A percentile compares a stretch with the other conserved stretches of the same genome.
Evolutionary conservation across 2,797 vertebrate species (phyloP).

Genomic region (Peromyscus attwateri): DNA sequence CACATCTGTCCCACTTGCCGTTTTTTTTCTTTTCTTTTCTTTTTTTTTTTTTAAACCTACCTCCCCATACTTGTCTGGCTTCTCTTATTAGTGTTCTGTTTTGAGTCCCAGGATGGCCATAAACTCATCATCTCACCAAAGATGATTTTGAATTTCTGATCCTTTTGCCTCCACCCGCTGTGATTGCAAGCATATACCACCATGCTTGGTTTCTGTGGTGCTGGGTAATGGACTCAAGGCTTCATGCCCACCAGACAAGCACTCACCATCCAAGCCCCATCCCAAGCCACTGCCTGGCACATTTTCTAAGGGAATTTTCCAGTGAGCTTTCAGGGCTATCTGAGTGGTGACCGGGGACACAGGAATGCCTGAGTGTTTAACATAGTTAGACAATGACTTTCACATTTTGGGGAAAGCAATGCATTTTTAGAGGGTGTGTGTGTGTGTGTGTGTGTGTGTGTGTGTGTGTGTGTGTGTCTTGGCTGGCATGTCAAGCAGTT

Average conservation of each 20-base stretch:
- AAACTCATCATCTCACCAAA: neutral
- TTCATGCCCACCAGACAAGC: neutral
- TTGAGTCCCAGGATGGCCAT: neutral
- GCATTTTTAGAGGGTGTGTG: slow-evolving; percentile 52
- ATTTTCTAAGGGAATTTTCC: slow-evolving; percentile 50
- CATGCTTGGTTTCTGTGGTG: neutral
- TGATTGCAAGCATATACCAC: neutral
- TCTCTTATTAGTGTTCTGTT: neutral
- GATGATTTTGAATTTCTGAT: neutral
- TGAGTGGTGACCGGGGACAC: neutral
- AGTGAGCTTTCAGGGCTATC: slow-evolving; percentile 47
- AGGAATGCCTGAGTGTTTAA: slow-evolving; percentile 33
- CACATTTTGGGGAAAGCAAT: slow-evolving; percentile 66
- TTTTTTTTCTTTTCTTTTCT: rapidly evolving
- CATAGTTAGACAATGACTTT: slow-evolving; percentile 71
- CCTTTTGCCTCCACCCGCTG: neutral
- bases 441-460: slow-evolving; percentile 18
- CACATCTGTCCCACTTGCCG: neutral
- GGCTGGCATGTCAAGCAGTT: slow-evolving; percentile 55
- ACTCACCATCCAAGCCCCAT: neutral
- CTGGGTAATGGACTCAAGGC: neutral
- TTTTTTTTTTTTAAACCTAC: too few species aligned
- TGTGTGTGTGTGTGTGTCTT: slow-evolving; percentile 30
- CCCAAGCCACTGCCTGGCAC: neutral
- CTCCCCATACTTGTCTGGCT: neutral